Conservation (phyloP, 2,113 vertebrate species). For the Chaenogobius annularis region DNA sequence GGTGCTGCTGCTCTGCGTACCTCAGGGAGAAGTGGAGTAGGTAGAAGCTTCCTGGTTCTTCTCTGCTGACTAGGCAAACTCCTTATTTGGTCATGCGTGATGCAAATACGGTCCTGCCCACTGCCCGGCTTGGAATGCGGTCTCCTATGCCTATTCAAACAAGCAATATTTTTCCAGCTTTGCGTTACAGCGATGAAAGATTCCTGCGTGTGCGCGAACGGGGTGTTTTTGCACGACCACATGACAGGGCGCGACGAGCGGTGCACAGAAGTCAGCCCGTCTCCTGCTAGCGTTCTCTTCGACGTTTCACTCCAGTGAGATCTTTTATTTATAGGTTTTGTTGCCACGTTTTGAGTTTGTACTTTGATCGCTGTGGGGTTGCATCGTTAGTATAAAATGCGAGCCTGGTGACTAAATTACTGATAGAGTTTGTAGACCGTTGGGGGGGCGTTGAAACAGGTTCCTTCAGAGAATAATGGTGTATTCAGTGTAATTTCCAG, state of each 20-base stretch:
- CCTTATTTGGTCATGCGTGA: constrained; percentile 5
- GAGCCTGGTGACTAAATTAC: neutral
- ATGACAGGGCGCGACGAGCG: constrained; percentile 37
- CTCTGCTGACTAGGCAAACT: constrained; percentile 13
- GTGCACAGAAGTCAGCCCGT: constrained; percentile 35
- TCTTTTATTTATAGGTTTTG: constrained; percentile 33
- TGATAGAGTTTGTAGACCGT: neutral
- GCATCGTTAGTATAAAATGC: neutral
- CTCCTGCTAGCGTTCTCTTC: constrained; percentile 24
- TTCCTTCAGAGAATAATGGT: neutral
- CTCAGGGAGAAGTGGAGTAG: constrained; percentile 43
- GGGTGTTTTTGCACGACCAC: constrained; percentile 54
- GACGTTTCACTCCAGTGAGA: constrained; percentile 34
- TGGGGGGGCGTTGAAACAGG: neutral
- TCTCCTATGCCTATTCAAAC: constrained; percentile 33
- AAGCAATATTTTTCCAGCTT: constrained; percentile 19
- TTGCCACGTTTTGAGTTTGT: neutral
- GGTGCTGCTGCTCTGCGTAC: constrained; percentile 23
- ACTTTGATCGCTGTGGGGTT: constrained; percentile 27
- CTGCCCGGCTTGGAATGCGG: constrained; percentile 28
- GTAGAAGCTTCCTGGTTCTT: constrained; percentile 31
- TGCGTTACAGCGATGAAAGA: constrained; percentile 24
- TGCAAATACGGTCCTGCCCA: neutral
- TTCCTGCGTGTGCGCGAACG: constrained; percentile 14
- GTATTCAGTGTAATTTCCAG: neutral